These are phyloP conservation scores for Cistogaster globosa DNA, from an alignment of 2,888 invertebrate species.

Conservation along the genomic window DNA sequence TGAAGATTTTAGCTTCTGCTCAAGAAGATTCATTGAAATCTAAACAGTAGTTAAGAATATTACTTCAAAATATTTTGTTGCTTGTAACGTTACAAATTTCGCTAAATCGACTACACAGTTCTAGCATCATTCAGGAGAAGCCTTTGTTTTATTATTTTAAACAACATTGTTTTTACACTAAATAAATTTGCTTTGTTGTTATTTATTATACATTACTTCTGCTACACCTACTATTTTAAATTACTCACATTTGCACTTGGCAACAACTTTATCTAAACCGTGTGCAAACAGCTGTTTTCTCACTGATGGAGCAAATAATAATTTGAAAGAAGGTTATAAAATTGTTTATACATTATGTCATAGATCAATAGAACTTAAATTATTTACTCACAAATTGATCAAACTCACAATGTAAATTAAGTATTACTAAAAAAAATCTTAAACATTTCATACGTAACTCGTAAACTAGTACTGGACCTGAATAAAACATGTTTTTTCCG, in stretches of 20 bases:
- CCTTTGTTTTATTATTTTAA: too few species aligned
- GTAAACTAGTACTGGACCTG: constrained; percentile 30
- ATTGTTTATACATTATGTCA: not conserved
- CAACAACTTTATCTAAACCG: not conserved
- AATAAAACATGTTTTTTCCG: constrained; percentile 32
- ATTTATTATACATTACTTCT: too few species aligned
- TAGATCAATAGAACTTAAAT: not conserved
- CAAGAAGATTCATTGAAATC: too few species aligned
- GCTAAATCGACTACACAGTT: too few species aligned
- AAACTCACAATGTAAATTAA: not conserved
- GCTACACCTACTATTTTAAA: too few species aligned
- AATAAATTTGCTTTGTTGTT: too few species aligned
- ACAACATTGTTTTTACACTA: too few species aligned
- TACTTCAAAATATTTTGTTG: too few species aligned
- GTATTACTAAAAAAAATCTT: not conserved
- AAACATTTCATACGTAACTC: constrained; percentile 8
- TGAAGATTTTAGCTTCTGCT: too few species aligned
- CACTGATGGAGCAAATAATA: not conserved
- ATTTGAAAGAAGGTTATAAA: constrained; percentile 9
- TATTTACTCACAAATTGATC: constrained; percentile 16
- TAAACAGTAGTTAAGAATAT: too few species aligned
- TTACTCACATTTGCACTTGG: not conserved
- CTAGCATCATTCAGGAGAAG: too few species aligned
- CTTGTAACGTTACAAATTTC: too few species aligned
- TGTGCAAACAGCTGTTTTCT: constrained; percentile 22